These are phyloP conservation scores for Condylostylus longicornis DNA, from an alignment of 1,140 invertebrate species.

Conservation along the genomic window DNA sequence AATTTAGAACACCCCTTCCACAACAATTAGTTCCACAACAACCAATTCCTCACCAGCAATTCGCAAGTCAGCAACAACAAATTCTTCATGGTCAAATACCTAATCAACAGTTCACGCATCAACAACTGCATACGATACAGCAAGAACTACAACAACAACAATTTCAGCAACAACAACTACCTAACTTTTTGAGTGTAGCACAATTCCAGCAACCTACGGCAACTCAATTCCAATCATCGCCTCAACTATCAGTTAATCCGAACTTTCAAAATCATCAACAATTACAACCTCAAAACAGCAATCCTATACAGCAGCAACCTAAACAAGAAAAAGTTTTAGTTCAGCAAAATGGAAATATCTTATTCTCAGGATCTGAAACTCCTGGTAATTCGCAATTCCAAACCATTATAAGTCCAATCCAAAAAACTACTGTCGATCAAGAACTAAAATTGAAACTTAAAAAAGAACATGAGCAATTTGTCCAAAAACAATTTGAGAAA, in stretches of 20 bases:
- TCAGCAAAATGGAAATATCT: too few relatives aligned
- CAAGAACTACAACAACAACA: slow-evolving; percentile 31
- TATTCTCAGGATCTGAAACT: slow-evolving; percentile 8
- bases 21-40: slow-evolving; percentile 5
- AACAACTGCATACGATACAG: slow-evolving; percentile 32
- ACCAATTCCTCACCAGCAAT: slow-evolving; percentile 10
- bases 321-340: too few relatives aligned
- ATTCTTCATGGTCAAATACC: slow-evolving; percentile 22
- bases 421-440: slow-evolving; percentile 43
- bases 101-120: slow-evolving; percentile 25
- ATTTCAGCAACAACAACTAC: slow-evolving; percentile 29
- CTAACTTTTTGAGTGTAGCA: too few relatives aligned
- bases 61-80: slow-evolving; percentile 17
- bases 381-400: slow-evolving; percentile 1
- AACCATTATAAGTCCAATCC: slow-evolving; percentile 44
- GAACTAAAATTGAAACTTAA: slow-evolving; percentile 42
- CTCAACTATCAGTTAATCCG: slow-evolving; percentile 6
- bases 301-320: neutral
- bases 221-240: neutral
- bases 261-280: slow-evolving; percentile 11
- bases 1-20: slow-evolving; percentile 11
- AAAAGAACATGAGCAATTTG: slow-evolving; percentile 51
- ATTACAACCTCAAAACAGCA: slow-evolving; percentile 5
- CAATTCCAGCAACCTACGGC: slow-evolving; percentile 31
- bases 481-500: slow-evolving; percentile 51